Evolutionary conservation across 1,140 invertebrate species (phyloP), one percentile per base, ranked within the genome.

Genomic region (Danaus melanippus): DNA sequence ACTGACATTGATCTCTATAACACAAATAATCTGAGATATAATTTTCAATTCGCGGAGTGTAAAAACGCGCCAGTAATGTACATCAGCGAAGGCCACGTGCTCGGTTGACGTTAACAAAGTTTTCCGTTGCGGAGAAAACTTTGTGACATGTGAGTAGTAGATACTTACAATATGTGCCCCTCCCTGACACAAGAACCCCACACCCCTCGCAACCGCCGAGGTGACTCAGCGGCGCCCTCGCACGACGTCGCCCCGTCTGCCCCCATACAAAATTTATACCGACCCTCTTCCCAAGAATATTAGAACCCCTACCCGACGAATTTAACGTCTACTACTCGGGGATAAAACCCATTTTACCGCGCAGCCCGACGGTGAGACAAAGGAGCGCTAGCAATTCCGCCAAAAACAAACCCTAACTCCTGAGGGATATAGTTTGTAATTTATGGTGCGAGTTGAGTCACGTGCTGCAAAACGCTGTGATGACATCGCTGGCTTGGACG

Each of bases 221-320:
- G 80, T 84, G 80, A 83, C 72, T 83, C 79, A 84, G 75, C 78
- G 80, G 83, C 79, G 83, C 80, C 80, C 80, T 83, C 73, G 74
- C 68, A 69, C 80, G 80, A 82, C 79, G 78, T 80, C 79, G 78
- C 79, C 78, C 74, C 78, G 81, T 83, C 80, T 86, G 71, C 83
- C 83, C 72, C 79, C 80, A 82, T 84, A 66, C 68, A 86, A 84
- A 86, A 86, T 86, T 86, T 86, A 86, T 86, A 86, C 83, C 83
- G 78, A 81, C 79, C 81, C 83, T 78, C 77, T 75, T 68, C 68
- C 71, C 68, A 79, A 83, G 80, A 84, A 79, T 74, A 79, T 83
- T 79, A 76, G 64, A 60, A 56, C 51, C 50, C 21, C 58, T 54
- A 21, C 53, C 53, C 53, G 15, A 42, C 62, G 39, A 72, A 74